A percentile compares a stretch with the other conserved stretches of the same genome.
These are phyloP conservation scores for Pipistrellus kuhlii DNA, from an alignment of 2,797 vertebrate genomes.

Conservation along the genomic window DNA sequence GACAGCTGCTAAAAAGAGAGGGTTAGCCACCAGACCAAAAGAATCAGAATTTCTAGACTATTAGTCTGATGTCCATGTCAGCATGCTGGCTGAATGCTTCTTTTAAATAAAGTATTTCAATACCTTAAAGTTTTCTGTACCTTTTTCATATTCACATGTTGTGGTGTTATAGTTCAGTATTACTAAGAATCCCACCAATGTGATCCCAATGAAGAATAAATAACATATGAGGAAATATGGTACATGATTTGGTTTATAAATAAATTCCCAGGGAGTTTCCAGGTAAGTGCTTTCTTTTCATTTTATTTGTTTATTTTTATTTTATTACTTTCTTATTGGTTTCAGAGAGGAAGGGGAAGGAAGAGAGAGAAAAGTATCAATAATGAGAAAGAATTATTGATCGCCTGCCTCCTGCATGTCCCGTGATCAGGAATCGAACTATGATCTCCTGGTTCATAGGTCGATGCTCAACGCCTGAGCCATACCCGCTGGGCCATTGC, in stretches of 20 bases:
- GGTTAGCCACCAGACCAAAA: not conserved
- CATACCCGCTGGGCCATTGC: not conserved
- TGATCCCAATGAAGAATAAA: not conserved
- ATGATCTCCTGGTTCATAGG: too few species aligned
- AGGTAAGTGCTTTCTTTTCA: not conserved
- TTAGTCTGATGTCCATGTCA: not conserved
- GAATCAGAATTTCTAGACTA: not conserved
- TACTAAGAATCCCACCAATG: slow-evolving; percentile 1
- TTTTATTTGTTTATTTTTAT: not conserved
- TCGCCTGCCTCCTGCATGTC: too few species aligned
- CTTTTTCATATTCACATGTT: not conserved
- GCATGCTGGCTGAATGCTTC: not conserved
- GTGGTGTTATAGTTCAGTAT: not conserved
- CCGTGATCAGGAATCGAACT: too few species aligned
- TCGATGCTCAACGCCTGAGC: too few species aligned
- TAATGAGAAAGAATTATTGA: too few species aligned
- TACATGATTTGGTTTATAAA: not conserved
- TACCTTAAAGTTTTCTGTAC: not conserved
- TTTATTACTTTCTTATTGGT: too few species aligned
- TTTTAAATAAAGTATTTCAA: not conserved
- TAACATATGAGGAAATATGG: not conserved
- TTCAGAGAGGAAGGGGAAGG: too few species aligned
- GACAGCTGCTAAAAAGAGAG: not conserved
- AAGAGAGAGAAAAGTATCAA: too few species aligned
- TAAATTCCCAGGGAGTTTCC: not conserved